Evolutionary conservation across 2,113 vertebrate species (phyloP), one percentile per base, ranked within the genome.

Genomic region (Aegithalos caudatus): DNA sequence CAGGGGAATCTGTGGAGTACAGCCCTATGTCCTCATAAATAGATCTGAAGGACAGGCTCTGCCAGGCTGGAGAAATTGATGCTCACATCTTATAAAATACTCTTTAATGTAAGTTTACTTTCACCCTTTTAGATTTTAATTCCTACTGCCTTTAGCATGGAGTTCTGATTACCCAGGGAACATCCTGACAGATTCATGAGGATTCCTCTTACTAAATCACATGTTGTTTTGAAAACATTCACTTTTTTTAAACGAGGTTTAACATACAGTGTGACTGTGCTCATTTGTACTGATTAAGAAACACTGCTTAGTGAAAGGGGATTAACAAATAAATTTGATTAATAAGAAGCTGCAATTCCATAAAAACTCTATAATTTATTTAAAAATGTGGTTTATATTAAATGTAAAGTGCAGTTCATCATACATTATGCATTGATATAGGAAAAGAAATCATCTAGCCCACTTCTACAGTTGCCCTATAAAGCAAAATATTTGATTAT

Each of bases 401-500:
- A 77, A 71, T 40, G 21, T 19, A 44, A 42, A 65, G 47, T 88
- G 61, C 8, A 33, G 47, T 44, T 70, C 28, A 19, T 84, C 45
- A 38, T 56, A 37, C 4, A 31, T 94, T 69, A 44, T 67, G 69
- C 29, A 57, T 47, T 45, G 38, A 81, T 78, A 73, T 37, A 15
- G 62, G 81, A 64, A 90, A 90, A n/a, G n/a, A 90, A 88, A 81
- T 65, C 35, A 40, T 86, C 67, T 50, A 70, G 27, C 19, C 29
- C n/a, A 10, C 44, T 87, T 93, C 47, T 67, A 28, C n/a, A 84
- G 25, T 47, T 64, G 38, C 16, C 28, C 33, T 54, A 12, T 12
- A 50, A 86, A 86, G 47, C 23, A 80, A 95, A 94, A 86, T 25
- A 35, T 45, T 93, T 81, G 56, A 73, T 67, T 95, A 95, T 76